Evolutionary conservation across 2,888 invertebrate species (phyloP), one percentile per base, ranked within the genome.

Genomic region (Phragmatobia fuliginosa): DNA sequence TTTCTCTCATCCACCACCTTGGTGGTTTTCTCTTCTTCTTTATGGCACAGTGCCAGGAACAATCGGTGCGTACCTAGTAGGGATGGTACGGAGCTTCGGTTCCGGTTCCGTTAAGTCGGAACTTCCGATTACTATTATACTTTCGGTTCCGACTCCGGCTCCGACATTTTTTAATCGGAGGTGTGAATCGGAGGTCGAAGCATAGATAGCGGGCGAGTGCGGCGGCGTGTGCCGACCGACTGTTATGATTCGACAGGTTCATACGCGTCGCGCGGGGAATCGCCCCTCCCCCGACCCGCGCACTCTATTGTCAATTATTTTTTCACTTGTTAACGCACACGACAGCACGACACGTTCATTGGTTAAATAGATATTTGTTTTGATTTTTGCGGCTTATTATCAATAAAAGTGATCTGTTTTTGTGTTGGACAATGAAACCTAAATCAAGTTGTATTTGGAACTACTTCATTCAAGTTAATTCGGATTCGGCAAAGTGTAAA

Each of bases 361-460:
- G n/a, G n/a, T n/a, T n/a, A n/a, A n/a, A 72, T 72, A 70, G 66
- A 71, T 70, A 74, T 69, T 72, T 70, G 74, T 77, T 73, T 77
- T 77, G 73, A 71, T 73, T 71, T 74, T 74, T 77, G 71, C 70
- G 71, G 71, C 74, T 74, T 73, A 74, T 33, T 73, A 73, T 77
- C 73, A 74, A 74, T 74, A 66, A 72, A 74, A 74, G 71, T 74
- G 67, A 72, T 74, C 69, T 76, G 70, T 77, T 73, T 74, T 59
- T 59, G 59, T 59, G 59, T 59, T 31, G 59, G 59, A 59, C 32
- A 59, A 38, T 38, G 38, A 38, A 38, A 38, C 38, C 38, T 33
- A 41, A 41, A 7, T 7, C 41, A 41, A 14, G 41, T 41, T 10
- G 2, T 41, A 41, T 41, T 18, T 41, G 41, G 41, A 41, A 41